phyloP scores from a whole-genome alignment of 1,140 invertebrate genomes.

The Habropoda laboriosa region DNA sequence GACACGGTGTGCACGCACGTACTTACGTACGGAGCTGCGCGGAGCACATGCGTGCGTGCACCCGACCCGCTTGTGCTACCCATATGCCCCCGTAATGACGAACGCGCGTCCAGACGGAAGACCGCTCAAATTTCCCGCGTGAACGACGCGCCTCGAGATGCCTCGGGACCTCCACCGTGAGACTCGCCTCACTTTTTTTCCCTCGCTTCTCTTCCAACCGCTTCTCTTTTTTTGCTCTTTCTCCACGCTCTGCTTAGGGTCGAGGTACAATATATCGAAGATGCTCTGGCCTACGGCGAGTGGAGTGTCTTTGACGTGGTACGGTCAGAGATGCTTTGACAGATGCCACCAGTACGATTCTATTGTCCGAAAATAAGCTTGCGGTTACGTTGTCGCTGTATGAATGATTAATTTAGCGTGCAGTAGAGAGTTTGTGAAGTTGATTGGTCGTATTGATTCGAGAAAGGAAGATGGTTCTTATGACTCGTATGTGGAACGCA shows the following conservation, averaged over 20 bases:
- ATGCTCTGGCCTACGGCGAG: too few relatives aligned
- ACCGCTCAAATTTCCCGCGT: slow-evolving; percentile 72
- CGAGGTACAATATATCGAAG: too few relatives aligned
- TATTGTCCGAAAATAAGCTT: too few relatives aligned
- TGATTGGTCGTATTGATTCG: too few relatives aligned
- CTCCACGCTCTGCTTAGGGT: background rate
- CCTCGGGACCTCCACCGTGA: slow-evolving; percentile 31
- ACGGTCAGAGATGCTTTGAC: too few relatives aligned
- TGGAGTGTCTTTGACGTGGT: too few relatives aligned
- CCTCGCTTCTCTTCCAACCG: background rate
- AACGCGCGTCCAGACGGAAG: slow-evolving; percentile 62
- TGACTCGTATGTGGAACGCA: too few relatives aligned
- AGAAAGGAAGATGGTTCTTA: too few relatives aligned
- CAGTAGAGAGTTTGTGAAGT: too few relatives aligned
- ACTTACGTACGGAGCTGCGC: background rate
- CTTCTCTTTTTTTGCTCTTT: background rate
- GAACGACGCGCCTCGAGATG: slow-evolving; percentile 49
- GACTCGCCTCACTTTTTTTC: slow-evolving; percentile 5
- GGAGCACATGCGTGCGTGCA: slow-evolving; percentile 42
- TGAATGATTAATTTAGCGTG: too few relatives aligned
- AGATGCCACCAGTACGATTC: too few relatives aligned
- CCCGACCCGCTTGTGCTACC: slow-evolving; percentile 40
- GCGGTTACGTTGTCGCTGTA: too few relatives aligned
- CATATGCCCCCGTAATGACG: slow-evolving; percentile 63
- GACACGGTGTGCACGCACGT: slow-evolving; percentile 21